Base-by-base conservation (phyloP, 2,888 invertebrate genomes). In the Tinea semifulvella region DNA sequence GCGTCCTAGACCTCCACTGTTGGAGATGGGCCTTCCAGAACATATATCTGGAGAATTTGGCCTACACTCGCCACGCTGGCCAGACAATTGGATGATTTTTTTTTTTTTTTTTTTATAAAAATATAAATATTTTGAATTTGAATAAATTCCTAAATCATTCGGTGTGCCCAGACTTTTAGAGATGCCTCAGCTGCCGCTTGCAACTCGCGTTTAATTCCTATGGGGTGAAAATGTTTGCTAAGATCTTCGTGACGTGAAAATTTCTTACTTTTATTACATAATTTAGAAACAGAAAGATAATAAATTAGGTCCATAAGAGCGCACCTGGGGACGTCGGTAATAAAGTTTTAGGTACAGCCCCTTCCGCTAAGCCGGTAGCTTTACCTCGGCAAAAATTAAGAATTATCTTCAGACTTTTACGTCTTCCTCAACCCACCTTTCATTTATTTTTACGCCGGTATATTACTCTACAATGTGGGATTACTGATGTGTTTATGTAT, bases 281-380 rank as follows among this genome's bases (percentile, higher is more conserved):
- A 47, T 45, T 36, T 42, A 36, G 47, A 27, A 38, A 43, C 36
- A 47, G 45, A 47, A 47, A 42, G 36, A 47, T 45, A 47, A 47
- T 47, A 47, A 47, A 45, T 47, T 43, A 42, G 42, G 14, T 22
- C 26, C 44, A 27, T 45, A 44, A 42, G 43, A 36, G 38, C 35
- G 43, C 47, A 47, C 47, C 47, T 47, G 47, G 45, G 47, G 47
- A 47, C 47, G 47, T 25, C 35, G 42, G 44, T 44, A 44, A 43
- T 46, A 46, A 46, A 46, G 46, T 46, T 46, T 40, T 36, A 46
- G 46, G 43, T 17, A 18, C 38, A 20, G 25, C 20, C 16, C 25
- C 16, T 40, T 25, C 22, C 11, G 20, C 45, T 26, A 38, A 36
- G 42, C 42, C 31, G 43, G 43, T 26, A 38, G 20, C 22, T 17